Percentiles rank a stretch among this genome's conserved stretches.
phyloP scores from a whole-genome alignment of 1,140 invertebrate species.

The Trachymyrmex septentrionalis region DNA sequence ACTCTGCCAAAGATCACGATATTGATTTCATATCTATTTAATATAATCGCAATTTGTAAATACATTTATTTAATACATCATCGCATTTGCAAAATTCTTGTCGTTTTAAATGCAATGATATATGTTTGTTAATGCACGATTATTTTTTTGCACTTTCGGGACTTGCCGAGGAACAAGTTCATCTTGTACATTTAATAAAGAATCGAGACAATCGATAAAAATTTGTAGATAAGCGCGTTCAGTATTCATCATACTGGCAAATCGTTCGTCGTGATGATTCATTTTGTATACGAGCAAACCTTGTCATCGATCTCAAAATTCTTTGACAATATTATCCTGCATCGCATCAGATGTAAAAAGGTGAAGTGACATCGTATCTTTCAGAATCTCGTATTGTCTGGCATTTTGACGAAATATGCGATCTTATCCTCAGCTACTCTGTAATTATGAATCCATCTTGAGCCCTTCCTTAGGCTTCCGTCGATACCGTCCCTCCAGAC shows the following conservation, averaged over 20 bases:
- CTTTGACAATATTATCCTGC: too few relatives aligned
- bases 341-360: background rate
- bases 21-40: background rate
- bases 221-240: background rate
- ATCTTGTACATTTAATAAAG: background rate
- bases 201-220: background rate
- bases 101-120: background rate
- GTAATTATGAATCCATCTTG: conserved; percentile 96
- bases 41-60: background rate
- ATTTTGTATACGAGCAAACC: background rate
- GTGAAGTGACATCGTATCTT: background rate
- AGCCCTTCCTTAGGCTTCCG: conserved; percentile 93
- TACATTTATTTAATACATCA: conserved; percentile 18
- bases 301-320: background rate
- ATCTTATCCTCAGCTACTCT: conserved; percentile 92
- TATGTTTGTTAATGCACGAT: conserved; percentile 11
- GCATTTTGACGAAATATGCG: conserved; percentile 94
- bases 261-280: background rate
- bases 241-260: background rate
- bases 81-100: conserved; percentile 15
- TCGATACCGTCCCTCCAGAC: conserved; percentile 97
- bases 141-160: background rate
- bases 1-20: background rate
- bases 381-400: conserved; percentile 93
- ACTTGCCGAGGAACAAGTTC: background rate